Evolutionary conservation across 2,888 invertebrate species (phyloP), one percentile per base, ranked within the genome.

Genomic region (Acronicta leporina): DNA sequence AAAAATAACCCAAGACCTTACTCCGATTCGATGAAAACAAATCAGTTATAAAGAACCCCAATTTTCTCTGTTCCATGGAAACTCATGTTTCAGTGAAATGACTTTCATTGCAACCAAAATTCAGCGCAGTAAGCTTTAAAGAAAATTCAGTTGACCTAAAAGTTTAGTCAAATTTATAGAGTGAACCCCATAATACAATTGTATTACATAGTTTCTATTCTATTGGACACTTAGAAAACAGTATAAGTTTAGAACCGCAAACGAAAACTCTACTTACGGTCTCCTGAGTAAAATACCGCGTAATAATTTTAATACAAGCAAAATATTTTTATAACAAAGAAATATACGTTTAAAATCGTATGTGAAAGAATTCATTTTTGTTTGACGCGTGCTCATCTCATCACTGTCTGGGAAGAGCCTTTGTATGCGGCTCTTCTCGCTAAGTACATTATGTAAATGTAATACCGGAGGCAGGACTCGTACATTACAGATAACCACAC

Each of bases 361-460:
- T 64, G 80, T 70, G 62, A 81, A 81, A 90, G 85, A 84, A 86
- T 84, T 80, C 83, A 87, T 82, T 89, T 90, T 90, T 77, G 83
- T 84, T 83, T 86, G 85, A 74, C 85, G 73, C 66, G 66, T 58
- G 68, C 75, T 72, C 68, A 80, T 84, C 85, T 88, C 87, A 86
- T 88, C 89, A 87, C 85, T 87, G 87, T 88, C 84, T 82, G 81
- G 55, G n/a, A 70, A 86, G 84, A 81, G 87, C 84, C 89, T 91
- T 91, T 90, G 90, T 91, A 85, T 89, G 88, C 87, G 86, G 85
- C 87, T 89, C 87, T 84, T 81, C 83, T 81, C 82, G 80, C 87
- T 91, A 90, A 91, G 89, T 89, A 90, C 87, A 89, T 92, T 92
- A 92, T 92, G 92, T 89, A 90, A 92, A 92, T 92, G 87, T 91